These are phyloP conservation scores for Bursaphelenchus mucronatus DNA, from an alignment of 1,140 invertebrate species.

Conservation along the genomic window DNA sequence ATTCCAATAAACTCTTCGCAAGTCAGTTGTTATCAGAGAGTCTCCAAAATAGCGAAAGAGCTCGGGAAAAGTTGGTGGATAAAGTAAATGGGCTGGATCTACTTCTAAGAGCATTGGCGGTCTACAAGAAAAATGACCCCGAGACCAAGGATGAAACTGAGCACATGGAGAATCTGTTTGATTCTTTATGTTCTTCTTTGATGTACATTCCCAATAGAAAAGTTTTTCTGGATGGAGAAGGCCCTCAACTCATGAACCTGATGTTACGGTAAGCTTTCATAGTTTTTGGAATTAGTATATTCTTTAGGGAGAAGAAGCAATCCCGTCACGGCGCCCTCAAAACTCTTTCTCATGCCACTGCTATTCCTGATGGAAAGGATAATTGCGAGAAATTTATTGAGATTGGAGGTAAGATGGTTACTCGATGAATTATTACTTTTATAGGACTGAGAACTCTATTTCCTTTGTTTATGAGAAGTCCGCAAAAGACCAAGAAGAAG, in stretches of 20 bases:
- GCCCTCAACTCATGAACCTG: constrained; percentile 88
- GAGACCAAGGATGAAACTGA: constrained; percentile 84
- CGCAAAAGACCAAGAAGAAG: constrained; percentile 77
- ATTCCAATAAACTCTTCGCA: constrained; percentile 89
- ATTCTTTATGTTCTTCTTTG: constrained; percentile 85
- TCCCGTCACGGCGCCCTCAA: constrained; percentile 92
- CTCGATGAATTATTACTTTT: constrained; percentile 17
- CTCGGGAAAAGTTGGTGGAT: constrained; percentile 73
- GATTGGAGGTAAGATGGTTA: constrained; percentile 70
- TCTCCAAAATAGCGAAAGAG: constrained; percentile 78
- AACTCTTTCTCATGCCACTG: constrained; percentile 90
- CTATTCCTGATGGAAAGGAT: constrained; percentile 81
- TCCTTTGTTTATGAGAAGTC: constrained; percentile 97
- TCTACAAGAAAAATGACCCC: constrained; percentile 90
- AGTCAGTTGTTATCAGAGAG: constrained; percentile 93
- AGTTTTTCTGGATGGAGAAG: constrained; percentile 83
- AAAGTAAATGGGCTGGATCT: constrained; percentile 93
- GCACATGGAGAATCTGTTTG: constrained; percentile 97
- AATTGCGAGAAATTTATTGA: constrained; percentile 98
- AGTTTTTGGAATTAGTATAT: constrained; percentile 5
- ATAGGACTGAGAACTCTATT: constrained; percentile 84
- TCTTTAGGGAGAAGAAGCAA: constrained; percentile 83
- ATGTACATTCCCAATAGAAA: constrained; percentile 79
- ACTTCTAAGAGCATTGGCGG: constrained; percentile 73
- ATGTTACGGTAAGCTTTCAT: constrained; percentile 74